Evolutionary conservation across 2,797 vertebrate species (phyloP).

Genomic region (Enteromius unitaeniatus): DNA sequence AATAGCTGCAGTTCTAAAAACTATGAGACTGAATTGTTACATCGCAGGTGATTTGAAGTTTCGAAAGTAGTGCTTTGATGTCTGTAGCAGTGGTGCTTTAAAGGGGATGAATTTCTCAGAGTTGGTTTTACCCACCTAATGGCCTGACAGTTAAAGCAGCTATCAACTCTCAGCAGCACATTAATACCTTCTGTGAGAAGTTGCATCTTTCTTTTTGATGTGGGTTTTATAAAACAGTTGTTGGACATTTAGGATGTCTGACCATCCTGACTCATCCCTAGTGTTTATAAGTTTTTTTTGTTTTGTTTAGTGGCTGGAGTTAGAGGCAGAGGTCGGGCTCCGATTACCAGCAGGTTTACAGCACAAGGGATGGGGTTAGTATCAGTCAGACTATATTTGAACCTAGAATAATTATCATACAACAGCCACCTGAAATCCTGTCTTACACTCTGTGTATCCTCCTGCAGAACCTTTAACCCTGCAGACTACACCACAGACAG

Average conservation of each 20-base stretch:
- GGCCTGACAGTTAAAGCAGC: not conserved
- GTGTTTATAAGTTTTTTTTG: not conserved
- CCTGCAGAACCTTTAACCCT: constrained; percentile 91
- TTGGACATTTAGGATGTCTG: not conserved
- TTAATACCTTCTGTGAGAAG: not conserved
- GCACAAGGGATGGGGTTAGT: constrained; percentile 95
- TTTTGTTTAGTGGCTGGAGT: constrained; percentile 82
- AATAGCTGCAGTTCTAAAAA: not conserved
- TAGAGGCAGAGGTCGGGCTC: constrained; percentile 87
- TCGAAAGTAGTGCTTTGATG: not conserved
- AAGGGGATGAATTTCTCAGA: not conserved
- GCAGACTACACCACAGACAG: constrained; percentile 90
- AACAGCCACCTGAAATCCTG: not conserved
- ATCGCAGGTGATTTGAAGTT: not conserved
- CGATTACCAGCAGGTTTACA: constrained; percentile 87
- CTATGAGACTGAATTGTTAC: not conserved
- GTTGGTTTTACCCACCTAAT: constrained; percentile 11
- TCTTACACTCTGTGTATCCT: constrained; percentile 6
- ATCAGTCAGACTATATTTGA: not conserved
- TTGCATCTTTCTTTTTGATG: not conserved
- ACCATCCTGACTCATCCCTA: not conserved
- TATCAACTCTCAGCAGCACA: not conserved
- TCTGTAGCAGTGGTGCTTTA: not conserved
- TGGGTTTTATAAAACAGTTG: not conserved
- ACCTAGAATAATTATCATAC: not conserved